phyloP scores from a whole-genome alignment of 2,797 vertebrate genomes.

The Picus viridis region DNA sequence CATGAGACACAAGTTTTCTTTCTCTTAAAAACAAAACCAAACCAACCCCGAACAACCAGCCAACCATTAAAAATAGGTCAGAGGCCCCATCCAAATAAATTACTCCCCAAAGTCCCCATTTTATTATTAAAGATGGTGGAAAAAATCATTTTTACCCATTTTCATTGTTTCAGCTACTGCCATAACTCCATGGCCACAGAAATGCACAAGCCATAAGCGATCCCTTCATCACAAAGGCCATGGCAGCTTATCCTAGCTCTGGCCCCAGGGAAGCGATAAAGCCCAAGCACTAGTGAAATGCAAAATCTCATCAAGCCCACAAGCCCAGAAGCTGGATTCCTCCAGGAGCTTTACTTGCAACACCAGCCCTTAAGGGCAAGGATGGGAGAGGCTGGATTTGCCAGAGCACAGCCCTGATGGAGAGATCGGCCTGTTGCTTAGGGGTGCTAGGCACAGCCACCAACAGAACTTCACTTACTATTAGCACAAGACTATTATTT shows the following conservation, averaged over 20 bases:
- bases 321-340: background rate
- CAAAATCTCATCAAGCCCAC: background rate
- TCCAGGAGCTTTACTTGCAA: background rate
- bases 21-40: background rate
- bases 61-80: background rate
- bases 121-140: background rate
- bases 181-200: accelerated
- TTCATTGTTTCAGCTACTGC: background rate
- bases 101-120: background rate
- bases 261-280: background rate
- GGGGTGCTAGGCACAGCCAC: background rate
- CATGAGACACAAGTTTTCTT: background rate
- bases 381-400: background rate
- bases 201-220: background rate
- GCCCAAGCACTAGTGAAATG: background rate
- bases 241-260: background rate
- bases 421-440: accelerated
- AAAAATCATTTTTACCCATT: background rate
- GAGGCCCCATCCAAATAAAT: background rate
- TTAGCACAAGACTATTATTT: background rate
- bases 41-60: no score
- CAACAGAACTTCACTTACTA: accelerated
- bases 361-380: background rate
- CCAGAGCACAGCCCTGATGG: background rate
- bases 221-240: no score